Evolutionary conservation across 1,140 invertebrate species (phyloP), one percentile per base, ranked within the genome.

Genomic region (Hormaphis cornu): DNA sequence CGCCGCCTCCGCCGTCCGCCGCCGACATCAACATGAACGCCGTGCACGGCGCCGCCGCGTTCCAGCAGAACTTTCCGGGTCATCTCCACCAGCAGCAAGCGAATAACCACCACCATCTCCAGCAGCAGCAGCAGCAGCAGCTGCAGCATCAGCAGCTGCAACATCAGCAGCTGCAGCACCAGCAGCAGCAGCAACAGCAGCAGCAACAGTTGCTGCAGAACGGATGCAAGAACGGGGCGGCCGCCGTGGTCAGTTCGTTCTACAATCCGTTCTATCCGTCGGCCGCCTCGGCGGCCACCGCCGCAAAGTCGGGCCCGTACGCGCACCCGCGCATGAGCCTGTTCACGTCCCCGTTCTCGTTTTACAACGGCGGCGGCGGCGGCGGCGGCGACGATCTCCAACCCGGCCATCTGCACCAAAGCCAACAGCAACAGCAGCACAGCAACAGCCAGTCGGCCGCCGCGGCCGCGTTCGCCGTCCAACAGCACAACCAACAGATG

Each of bases 31-130:
- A 71, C 75, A 14, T 63, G 71, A 4, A 54, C 71, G 1, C 70
- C 71, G 71, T 73, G 73, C 40, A 73, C 73, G 2, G 71, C 76
- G 14, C 73, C 75, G 2, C 75, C 81, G 16, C 86, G 84, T 74
- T 87, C 84, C 76, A 82, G 81, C 12, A 80, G 78, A 5, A 82
- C 85, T 10, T 86, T 87, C 76, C 84, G 86, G 74, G 80, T 84
- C 2, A 77, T 85, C 12, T 82, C 84, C n/a, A 77, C 85, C 30
- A 81, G 81, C 53, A 84, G 69, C 74, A 70, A 9, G n/a, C n/a
- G n/a, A n/a, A n/a, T n/a, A n/a, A n/a, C n/a, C n/a, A n/a, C n/a
- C n/a, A n/a, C n/a, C n/a, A n/a, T n/a, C n/a, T n/a, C n/a, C 76
- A 76, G 0, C 75, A 71, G 22, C 74, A 74, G 72, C 80, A 28